A percentile compares a stretch with the other conserved stretches of the same genome.
Evolutionary conservation across 2,888 invertebrate species (phyloP).

Genomic region (Limnephilus lunatus): DNA sequence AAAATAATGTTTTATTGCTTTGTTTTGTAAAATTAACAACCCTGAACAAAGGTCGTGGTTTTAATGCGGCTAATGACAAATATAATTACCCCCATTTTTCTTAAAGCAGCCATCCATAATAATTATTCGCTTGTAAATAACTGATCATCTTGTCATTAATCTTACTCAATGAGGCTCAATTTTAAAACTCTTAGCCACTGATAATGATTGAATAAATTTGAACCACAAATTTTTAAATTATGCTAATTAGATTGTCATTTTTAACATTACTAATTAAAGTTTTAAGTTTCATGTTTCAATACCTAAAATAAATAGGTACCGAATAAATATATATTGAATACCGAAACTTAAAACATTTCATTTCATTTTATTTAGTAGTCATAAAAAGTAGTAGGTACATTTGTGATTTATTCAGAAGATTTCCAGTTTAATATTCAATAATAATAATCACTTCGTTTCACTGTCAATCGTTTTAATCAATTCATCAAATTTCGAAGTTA

Average conservation of each 20-base stretch:
- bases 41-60: not conserved
- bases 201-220: not conserved
- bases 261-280: not conserved
- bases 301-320: no score
- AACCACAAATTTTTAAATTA: not conserved
- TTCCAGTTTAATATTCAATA: no score
- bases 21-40: not conserved
- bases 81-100: not conserved
- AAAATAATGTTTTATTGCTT: not conserved
- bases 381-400: no score
- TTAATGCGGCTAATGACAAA: not conserved
- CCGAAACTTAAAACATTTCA: no score
- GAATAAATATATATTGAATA: no score
- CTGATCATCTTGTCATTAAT: not conserved
- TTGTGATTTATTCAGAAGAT: no score
- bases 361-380: no score
- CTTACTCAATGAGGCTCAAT: not conserved
- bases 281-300: no score
- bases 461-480: no score
- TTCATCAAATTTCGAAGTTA: no score
- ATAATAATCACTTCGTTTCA: no score
- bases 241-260: not conserved
- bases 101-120: not conserved
- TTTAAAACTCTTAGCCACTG: not conserved
- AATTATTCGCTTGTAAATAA: conserved; percentile 13